Percentiles rank a stretch among this genome's conserved stretches.
These are phyloP conservation scores for Cotesia chilonis DNA, from an alignment of 1,140 invertebrate genomes.

Conservation along the genomic window DNA sequence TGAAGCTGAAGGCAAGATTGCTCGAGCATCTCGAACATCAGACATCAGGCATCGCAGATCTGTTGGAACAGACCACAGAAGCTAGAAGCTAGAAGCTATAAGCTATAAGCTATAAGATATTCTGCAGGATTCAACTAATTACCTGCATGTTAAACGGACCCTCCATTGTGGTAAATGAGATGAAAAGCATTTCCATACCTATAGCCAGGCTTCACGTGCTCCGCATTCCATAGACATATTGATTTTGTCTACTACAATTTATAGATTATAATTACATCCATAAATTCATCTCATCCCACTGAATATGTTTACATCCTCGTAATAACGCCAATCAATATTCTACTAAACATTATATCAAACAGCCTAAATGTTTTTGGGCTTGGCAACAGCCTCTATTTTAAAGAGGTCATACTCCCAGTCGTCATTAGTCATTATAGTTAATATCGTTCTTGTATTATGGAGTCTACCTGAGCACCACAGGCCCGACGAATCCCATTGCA, in stretches of 20 bases:
- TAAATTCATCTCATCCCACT: background rate
- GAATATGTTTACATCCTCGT: background rate
- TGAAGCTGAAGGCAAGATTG: no score
- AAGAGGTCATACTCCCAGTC: background rate
- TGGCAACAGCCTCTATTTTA: background rate
- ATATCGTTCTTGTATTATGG: no score
- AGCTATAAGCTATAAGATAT: background rate
- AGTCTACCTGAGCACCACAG: no score
- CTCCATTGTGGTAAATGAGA: slow-evolving; percentile 18
- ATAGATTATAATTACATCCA: slow-evolving; percentile 6
- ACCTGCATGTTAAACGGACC: slow-evolving; percentile 16
- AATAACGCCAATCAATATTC: background rate
- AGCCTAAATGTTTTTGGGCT: background rate
- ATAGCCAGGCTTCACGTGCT: background rate
- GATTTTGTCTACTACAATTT: slow-evolving; percentile 1
- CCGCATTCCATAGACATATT: slow-evolving; percentile 13
- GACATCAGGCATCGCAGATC: no score
- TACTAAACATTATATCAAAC: no score
- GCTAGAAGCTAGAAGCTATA: no score
- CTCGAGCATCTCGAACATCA: no score
- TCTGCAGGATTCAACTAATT: slow-evolving; percentile 22
- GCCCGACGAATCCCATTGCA: no score
- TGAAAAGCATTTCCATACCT: background rate
- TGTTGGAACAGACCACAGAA: no score
- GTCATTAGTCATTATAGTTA: no score